Percentiles rank a stretch among this genome's conserved stretches.
These are phyloP conservation scores for Orchestes rusci DNA, from an alignment of 2,888 invertebrate species.

Conservation along the genomic window DNA sequence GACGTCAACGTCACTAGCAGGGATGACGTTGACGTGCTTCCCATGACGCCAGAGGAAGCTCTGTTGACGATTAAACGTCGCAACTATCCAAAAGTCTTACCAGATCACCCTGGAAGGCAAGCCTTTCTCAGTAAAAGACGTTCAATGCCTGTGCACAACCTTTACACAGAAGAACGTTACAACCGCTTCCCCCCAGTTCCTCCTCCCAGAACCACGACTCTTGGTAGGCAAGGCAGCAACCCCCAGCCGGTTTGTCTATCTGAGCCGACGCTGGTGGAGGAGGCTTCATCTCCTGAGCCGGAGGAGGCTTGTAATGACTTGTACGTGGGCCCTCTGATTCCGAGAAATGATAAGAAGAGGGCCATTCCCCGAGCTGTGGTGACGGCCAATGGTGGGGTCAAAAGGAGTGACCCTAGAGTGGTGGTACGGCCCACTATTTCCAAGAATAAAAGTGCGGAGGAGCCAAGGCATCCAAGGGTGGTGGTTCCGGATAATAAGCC, in stretches of 20 bases:
- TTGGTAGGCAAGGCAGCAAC: conserved; percentile 49
- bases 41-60: conserved; percentile 62
- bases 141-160: conserved; percentile 53
- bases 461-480: conserved; percentile 43
- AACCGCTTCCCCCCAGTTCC: conserved; percentile 58
- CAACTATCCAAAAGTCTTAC: conserved; percentile 79
- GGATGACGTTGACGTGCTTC: conserved; percentile 47
- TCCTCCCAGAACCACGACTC: conserved; percentile 65
- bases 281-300: conserved; percentile 45
- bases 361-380: conserved; percentile 44
- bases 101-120: conserved; percentile 56
- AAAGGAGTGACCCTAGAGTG: conserved; percentile 51
- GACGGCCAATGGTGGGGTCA: conserved; percentile 45
- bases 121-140: conserved; percentile 48
- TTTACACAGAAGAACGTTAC: conserved; percentile 32
- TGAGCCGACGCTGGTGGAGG: conserved; percentile 46
- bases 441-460: conserved; percentile 34
- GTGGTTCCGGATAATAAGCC: conserved; percentile 38
- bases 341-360: conserved; percentile 33
- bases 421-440: conserved; percentile 53
- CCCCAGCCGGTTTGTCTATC: conserved; percentile 33
- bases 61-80: conserved; percentile 64
- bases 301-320: conserved; percentile 49
- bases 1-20: conserved; percentile 72
- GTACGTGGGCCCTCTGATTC: conserved; percentile 50